These are phyloP conservation scores for Drosophila meridiana DNA, from an alignment of 2,888 invertebrate species.

Conservation along the genomic window DNA sequence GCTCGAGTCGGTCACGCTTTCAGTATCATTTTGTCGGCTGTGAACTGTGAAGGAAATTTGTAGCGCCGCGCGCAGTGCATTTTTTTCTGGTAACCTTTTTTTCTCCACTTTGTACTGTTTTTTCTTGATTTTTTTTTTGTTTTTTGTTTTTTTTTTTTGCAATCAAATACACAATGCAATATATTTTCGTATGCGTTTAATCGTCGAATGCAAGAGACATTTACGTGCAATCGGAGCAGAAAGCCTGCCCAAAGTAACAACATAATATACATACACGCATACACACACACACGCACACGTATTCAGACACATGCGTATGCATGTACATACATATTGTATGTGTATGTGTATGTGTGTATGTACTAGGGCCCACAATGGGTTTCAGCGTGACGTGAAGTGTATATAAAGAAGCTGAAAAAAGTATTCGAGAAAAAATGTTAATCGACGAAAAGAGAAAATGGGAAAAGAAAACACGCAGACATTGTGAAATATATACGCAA, in stretches of 20 bases:
- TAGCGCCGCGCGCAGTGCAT: slow-evolving; percentile 77
- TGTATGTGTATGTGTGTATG: slow-evolving; percentile 24
- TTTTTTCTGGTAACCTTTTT: slow-evolving; percentile 77
- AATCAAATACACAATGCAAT: slow-evolving; percentile 43
- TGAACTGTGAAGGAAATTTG: slow-evolving; percentile 65
- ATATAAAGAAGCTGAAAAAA: slow-evolving; percentile 53
- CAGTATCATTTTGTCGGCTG: slow-evolving; percentile 68
- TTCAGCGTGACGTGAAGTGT: slow-evolving; percentile 75
- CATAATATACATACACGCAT: slow-evolving; percentile 55
- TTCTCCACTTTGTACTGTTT: slow-evolving; percentile 56
- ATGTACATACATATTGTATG: slow-evolving; percentile 39
- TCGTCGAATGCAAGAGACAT: slow-evolving; percentile 43
- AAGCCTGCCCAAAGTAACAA: slow-evolving; percentile 50
- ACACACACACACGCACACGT: slow-evolving; percentile 43
- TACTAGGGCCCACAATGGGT: slow-evolving; percentile 56
- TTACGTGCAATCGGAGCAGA: slow-evolving; percentile 48
- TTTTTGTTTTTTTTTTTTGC: slow-evolving; percentile 19
- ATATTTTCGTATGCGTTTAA: slow-evolving; percentile 38
- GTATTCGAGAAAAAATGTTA: slow-evolving; percentile 41
- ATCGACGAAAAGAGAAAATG: slow-evolving; percentile 65
- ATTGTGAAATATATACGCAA: slow-evolving; percentile 69
- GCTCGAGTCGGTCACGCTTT: slow-evolving; percentile 54
- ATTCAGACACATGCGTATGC: slow-evolving; percentile 52
- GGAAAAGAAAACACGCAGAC: slow-evolving; percentile 68
- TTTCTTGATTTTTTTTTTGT: slow-evolving; percentile 33